These are phyloP conservation scores for Drosophila acutilabella DNA, from an alignment of 2,888 invertebrate genomes.

Conservation along the genomic window DNA sequence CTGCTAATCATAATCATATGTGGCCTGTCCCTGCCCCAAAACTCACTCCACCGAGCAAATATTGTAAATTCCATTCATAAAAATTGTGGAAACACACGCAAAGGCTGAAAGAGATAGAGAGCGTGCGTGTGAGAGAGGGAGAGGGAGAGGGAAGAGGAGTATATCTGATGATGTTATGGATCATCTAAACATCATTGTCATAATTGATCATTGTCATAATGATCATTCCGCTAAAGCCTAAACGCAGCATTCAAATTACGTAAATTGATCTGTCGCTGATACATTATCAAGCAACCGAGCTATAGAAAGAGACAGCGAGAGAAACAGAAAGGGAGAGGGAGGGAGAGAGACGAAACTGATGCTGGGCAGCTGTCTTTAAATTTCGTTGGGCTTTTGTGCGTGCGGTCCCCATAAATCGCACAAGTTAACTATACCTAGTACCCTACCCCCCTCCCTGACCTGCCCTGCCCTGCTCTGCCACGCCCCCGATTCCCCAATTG, in stretches of 20 bases:
- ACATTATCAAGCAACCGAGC: slow-evolving; percentile 44
- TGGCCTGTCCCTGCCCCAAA: slow-evolving; percentile 34
- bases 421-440: slow-evolving; percentile 32
- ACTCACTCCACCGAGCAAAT: background rate
- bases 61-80: slow-evolving; percentile 50
- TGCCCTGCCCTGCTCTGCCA: too few relatives aligned
- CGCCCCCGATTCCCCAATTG: background rate
- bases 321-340: background rate
- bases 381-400: slow-evolving; percentile 29
- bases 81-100: slow-evolving; percentile 23
- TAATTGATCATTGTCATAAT: slow-evolving; percentile 60
- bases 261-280: slow-evolving; percentile 67
- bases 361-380: slow-evolving; percentile 30
- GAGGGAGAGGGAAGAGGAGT: background rate
- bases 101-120: background rate
- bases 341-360: background rate
- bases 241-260: slow-evolving; percentile 64
- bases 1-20: slow-evolving; percentile 23
- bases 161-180: slow-evolving; percentile 23
- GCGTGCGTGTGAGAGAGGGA: background rate
- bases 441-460: too few relatives aligned
- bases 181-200: slow-evolving; percentile 45
- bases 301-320: background rate
- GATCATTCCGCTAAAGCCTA: slow-evolving; percentile 42
- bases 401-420: slow-evolving; percentile 44